A percentile compares a stretch with the other conserved stretches of the same genome.
Evolutionary conservation across 2,888 invertebrate genomes (phyloP).

Genomic region (Pyrgus malvae): DNA sequence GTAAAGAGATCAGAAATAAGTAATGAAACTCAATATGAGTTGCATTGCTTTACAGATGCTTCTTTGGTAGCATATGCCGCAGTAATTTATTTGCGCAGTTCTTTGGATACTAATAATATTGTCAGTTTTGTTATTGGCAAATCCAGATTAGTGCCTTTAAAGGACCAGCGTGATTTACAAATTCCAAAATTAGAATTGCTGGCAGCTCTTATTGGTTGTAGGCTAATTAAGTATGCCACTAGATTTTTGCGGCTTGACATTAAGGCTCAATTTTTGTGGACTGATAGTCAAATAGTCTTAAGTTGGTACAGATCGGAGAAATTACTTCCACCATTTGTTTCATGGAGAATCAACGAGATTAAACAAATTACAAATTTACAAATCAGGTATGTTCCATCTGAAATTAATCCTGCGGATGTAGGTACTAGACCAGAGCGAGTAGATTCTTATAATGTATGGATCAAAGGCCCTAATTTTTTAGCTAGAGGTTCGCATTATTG

Average conservation of each 20-base stretch:
- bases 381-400: constrained; percentile 15
- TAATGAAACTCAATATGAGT: not conserved
- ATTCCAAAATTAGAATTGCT: not conserved
- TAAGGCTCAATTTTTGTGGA: not conserved
- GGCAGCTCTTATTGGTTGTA: not conserved
- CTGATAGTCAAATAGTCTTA: not conserved
- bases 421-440: constrained; percentile 7
- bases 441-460: not conserved
- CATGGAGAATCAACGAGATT: not conserved
- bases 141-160: constrained; percentile 6
- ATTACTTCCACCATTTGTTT: not conserved
- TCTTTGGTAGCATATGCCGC: constrained; percentile 22
- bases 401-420: constrained; percentile 20
- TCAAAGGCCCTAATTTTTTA: not conserved
- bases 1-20: not conserved
- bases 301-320: not conserved
- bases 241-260: not conserved
- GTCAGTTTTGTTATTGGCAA: constrained; percentile 33
- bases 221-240: not conserved
- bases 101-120: constrained; percentile 15
- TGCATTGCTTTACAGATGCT: not conserved
- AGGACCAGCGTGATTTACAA: not conserved
- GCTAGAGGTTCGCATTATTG: not conserved
- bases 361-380: constrained; percentile 4
- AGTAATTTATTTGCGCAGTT: constrained; percentile 19